phyloP scores from a whole-genome alignment of 2,888 invertebrate genomes.

The Oscheius onirici region DNA sequence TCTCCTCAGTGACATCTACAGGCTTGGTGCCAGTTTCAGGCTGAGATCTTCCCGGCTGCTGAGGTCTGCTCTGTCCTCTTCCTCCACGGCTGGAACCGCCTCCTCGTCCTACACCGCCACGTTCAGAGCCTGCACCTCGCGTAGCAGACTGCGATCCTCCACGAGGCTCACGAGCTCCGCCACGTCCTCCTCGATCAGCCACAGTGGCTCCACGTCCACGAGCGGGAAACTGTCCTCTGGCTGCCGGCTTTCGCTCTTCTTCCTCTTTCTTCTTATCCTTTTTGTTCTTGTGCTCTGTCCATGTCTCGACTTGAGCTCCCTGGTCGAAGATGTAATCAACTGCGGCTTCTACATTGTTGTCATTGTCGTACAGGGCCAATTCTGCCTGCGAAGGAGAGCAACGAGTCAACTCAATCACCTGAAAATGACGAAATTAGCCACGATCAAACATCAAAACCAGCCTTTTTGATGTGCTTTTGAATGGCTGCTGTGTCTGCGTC shows the following conservation, averaged over 20 bases:
- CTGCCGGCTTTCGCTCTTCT: conserved; percentile 35
- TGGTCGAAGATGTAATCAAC: conserved; percentile 60
- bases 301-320: conserved; percentile 51
- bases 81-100: conserved; percentile 36
- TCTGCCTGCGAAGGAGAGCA: conserved; percentile 66
- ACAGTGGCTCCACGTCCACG: conserved; percentile 26
- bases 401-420: conserved; percentile 67
- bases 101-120: conserved; percentile 38
- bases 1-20: conserved; percentile 31
- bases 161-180: conserved; percentile 41
- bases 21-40: conserved; percentile 22
- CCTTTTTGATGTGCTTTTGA: conserved; percentile 58
- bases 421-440: conserved; percentile 22
- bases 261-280: conserved; percentile 58
- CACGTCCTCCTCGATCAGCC: conserved; percentile 36
- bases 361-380: conserved; percentile 62
- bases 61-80: conserved; percentile 42
- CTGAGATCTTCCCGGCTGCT: conserved; percentile 30
- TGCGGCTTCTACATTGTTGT: conserved; percentile 61
- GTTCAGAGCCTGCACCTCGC: conserved; percentile 33
- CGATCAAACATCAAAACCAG: conserved; percentile 11
- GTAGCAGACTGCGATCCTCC: conserved; percentile 21
- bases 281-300: conserved; percentile 62
- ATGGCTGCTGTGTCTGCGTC: conserved; percentile 48
- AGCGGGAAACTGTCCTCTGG: background rate